phyloP scores from a whole-genome alignment of 1,140 invertebrate genomes.

The Pogonomyrmex californicus region DNA sequence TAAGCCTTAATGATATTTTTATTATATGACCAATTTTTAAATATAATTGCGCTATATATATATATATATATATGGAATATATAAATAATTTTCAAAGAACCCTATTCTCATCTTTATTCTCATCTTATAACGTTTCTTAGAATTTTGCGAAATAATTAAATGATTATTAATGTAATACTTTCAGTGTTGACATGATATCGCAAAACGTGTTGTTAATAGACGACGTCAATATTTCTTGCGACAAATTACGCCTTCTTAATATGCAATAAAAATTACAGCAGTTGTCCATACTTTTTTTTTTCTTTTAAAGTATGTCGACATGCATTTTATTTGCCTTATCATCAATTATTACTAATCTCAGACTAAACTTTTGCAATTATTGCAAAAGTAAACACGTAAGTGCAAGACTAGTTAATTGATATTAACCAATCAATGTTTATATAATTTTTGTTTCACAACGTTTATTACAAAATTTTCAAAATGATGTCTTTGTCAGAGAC shows the following conservation, averaged over 20 bases:
- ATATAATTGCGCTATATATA: not conserved
- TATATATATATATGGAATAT: not conserved
- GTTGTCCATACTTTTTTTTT: not conserved
- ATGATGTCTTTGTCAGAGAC: not conserved
- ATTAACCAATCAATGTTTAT: not conserved
- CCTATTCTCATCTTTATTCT: not conserved
- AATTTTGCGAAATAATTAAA: not conserved
- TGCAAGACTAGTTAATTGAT: not conserved
- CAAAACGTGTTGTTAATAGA: not conserved
- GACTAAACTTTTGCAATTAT: not conserved
- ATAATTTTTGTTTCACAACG: not conserved
- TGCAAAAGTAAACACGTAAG: not conserved
- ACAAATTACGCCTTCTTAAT: not conserved
- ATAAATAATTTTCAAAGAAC: not conserved
- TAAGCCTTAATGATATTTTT: not conserved
- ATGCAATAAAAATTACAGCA: not conserved
- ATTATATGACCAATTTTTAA: not conserved
- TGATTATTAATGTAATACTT: not conserved
- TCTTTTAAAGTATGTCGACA: not conserved
- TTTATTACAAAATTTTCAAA: not conserved
- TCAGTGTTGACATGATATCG: conserved; percentile 4
- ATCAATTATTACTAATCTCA: not conserved
- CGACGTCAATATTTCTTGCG: not conserved
- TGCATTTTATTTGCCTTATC: not conserved
- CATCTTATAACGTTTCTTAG: not conserved